Evolutionary conservation across 2,888 invertebrate species (phyloP).

Genomic region (Coremacera marginata): DNA sequence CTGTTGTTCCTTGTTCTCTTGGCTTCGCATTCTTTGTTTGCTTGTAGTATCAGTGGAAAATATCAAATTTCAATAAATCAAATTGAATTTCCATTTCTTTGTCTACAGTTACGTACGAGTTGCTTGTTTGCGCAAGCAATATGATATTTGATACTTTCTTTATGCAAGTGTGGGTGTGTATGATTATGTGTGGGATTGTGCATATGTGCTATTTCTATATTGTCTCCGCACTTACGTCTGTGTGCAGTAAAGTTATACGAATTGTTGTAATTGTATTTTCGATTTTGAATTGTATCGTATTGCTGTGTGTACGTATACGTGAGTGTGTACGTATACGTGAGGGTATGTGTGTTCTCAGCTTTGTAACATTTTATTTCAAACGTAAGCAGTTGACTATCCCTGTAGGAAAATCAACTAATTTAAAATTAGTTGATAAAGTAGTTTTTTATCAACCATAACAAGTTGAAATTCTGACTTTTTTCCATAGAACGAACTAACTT

Average conservation of each 20-base stretch:
- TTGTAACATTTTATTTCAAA: neutral
- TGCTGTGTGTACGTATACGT: too few relatives aligned
- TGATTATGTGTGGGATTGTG: neutral
- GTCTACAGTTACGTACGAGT: conserved; percentile 15
- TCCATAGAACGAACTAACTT: too few relatives aligned
- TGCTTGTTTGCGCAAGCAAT: neutral
- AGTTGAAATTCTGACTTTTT: too few relatives aligned
- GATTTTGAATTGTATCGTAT: conserved; percentile 4
- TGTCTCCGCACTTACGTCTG: neutral
- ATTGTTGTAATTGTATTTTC: conserved; percentile 19
- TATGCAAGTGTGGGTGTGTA: neutral
- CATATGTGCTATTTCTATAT: too few relatives aligned
- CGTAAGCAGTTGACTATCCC: neutral
- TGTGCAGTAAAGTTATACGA: neutral
- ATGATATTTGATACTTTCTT: neutral
- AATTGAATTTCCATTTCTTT: conserved; percentile 61
- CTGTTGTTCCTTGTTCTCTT: neutral
- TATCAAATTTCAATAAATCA: conserved; percentile 67
- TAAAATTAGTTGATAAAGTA: too few relatives aligned
- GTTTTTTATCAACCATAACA: too few relatives aligned
- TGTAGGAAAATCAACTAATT: too few relatives aligned
- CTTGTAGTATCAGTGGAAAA: conserved; percentile 40
- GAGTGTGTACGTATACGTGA: too few relatives aligned
- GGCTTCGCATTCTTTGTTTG: conserved; percentile 5
- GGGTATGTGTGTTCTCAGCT: neutral